Evolutionary conservation across 1,140 invertebrate species (phyloP), one percentile per base, ranked within the genome.

Genomic region (Diabrotica undecimpunctata): DNA sequence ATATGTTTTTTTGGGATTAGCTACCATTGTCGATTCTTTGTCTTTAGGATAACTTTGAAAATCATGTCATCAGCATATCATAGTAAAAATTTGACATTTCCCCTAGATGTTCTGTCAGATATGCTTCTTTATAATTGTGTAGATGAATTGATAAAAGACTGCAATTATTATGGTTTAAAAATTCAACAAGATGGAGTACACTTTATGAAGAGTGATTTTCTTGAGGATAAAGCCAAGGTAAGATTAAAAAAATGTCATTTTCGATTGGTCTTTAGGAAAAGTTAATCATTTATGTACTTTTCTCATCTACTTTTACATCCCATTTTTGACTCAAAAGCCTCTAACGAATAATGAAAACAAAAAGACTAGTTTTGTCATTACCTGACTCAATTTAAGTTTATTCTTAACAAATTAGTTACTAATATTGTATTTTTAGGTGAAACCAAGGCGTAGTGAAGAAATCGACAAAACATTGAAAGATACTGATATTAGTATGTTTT

Each of bases 11-110:
- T 10, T 50, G 38, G 53, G 25, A 25, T 25, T 25, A 10, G 14
- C 66, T 61, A 65, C 56, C 52, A 65, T 35, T 57, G 13, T 38
- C 38, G 1, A 65, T 58, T 46, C n/a, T 72, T 59, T 59, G 58
- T 69, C 66, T 73, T 79, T 79, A 86, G 85, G 70, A 69, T 72
- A 57, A 77, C 79, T n/a, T 72, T 86, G 3, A 46, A 75, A 71
- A 79, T 83, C 0, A 80, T 87, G 81, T 83, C 80, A 62, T 67
- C 68, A 25, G 85, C 79, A 5, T 87, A 84, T 69, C 83, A 77
- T 72, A 85, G 80, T 62, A 83, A 81, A 75, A 77, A 79, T 51
- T 70, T 84, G 9, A 74, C 70, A 1, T 83, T 82, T 62, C 84
- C 85, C 0, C 57, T 70, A 2, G 63, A 64, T 11, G 70, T 67